A percentile compares a stretch with the other conserved stretches of the same genome.
phyloP scores from a whole-genome alignment of 1,140 invertebrate genomes.

The Drosophila sp. region DNA sequence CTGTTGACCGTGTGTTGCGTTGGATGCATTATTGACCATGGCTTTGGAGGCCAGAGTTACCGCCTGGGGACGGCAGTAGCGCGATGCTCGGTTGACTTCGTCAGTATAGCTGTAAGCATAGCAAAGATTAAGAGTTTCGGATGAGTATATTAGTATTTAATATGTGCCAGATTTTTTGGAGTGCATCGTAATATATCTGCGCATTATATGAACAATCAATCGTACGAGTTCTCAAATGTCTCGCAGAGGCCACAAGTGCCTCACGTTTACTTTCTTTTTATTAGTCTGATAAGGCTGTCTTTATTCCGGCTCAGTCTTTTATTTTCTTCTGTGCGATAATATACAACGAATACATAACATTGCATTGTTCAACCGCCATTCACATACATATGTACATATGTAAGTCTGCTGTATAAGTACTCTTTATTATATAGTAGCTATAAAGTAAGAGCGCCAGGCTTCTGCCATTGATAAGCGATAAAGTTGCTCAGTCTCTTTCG shows the following conservation, averaged over 20 bases:
- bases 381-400: not conserved
- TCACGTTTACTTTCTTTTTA: slow-evolving; percentile 57
- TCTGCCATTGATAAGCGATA: slow-evolving; percentile 59
- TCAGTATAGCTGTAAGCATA: slow-evolving; percentile 78
- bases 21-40: slow-evolving; percentile 80
- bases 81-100: slow-evolving; percentile 73
- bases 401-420: slow-evolving; percentile 8
- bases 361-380: slow-evolving; percentile 45
- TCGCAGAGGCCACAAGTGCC: slow-evolving; percentile 11
- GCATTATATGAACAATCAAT: slow-evolving; percentile 34
- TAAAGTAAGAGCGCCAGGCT: slow-evolving; percentile 43
- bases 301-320: slow-evolving; percentile 43
- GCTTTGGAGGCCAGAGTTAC: slow-evolving; percentile 82
- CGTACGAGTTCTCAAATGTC: slow-evolving; percentile 18
- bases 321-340: slow-evolving; percentile 48
- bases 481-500: slow-evolving; percentile 55
- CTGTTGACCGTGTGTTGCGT: slow-evolving; percentile 58
- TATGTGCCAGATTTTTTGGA: slow-evolving; percentile 11
- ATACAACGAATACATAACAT: slow-evolving; percentile 29
- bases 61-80: slow-evolving; percentile 81
- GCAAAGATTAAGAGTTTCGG: not conserved
- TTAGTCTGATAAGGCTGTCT: slow-evolving; percentile 48
- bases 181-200: slow-evolving; percentile 29
- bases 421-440: slow-evolving; percentile 33
- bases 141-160: slow-evolving; percentile 13